Conservation (phyloP, 1,140 invertebrate genomes). For the Ylistrum balloti region DNA sequence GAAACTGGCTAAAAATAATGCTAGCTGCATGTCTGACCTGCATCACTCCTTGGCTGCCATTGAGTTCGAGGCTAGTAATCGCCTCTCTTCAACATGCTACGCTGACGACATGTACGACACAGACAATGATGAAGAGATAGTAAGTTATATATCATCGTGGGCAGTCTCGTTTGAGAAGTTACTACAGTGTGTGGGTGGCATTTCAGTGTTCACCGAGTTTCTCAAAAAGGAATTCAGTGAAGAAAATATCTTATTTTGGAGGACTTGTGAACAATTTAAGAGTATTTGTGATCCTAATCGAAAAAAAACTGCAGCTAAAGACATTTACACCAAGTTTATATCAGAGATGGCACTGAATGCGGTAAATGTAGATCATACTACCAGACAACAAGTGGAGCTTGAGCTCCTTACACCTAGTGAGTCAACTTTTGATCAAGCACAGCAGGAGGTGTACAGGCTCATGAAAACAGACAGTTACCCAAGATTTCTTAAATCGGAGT, state of each 20-base stretch:
- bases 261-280: constrained; percentile 93
- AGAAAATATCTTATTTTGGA: constrained; percentile 98
- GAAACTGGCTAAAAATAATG: not conserved
- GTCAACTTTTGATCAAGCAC: constrained; percentile 87
- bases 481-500: constrained; percentile 94
- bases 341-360: constrained; percentile 95
- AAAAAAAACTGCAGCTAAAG: constrained; percentile 82
- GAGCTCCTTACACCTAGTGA: constrained; percentile 87
- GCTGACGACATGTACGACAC: constrained; percentile 74
- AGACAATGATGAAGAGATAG: constrained; percentile 56
- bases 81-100: constrained; percentile 71
- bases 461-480: constrained; percentile 99
- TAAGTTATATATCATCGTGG: constrained; percentile 85
- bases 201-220: constrained; percentile 96
- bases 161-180: constrained; percentile 94
- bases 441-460: constrained; percentile 89
- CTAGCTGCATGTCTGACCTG: not conserved
- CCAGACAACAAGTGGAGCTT: constrained; percentile 88
- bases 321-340: constrained; percentile 90
- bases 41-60: not conserved
- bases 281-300: constrained; percentile 79
- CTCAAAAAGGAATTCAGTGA: constrained; percentile 97
- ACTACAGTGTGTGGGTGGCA: constrained; percentile 91
- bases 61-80: not conserved
- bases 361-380: constrained; percentile 95